Conservation (phyloP, 2,888 invertebrate species). For the Diadromus collaris region DNA sequence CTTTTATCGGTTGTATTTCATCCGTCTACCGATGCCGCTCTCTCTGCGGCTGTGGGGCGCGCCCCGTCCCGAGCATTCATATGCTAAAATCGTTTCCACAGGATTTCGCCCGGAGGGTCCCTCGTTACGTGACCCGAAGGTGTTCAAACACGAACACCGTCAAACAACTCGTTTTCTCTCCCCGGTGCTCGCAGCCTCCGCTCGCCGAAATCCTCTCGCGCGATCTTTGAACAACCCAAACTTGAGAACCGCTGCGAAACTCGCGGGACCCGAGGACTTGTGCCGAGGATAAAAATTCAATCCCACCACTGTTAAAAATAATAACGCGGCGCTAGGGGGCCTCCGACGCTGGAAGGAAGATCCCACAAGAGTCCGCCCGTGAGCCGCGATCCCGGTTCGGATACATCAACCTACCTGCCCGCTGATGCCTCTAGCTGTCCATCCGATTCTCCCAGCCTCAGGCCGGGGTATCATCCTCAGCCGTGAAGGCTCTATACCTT, state of each 20-base stretch:
- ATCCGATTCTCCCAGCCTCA: constrained; percentile 39
- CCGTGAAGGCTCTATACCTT: background rate
- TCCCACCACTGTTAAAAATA: constrained; percentile 75
- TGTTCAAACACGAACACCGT: constrained; percentile 63
- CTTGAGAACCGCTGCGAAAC: constrained; percentile 70
- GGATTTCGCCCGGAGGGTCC: constrained; percentile 65
- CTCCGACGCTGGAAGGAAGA: constrained; percentile 42
- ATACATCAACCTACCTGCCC: constrained; percentile 52
- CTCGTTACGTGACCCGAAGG: constrained; percentile 69
- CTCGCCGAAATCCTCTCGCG: constrained; percentile 10
- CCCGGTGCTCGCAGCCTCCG: background rate
- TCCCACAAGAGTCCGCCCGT: constrained; percentile 37
- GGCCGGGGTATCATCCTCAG: constrained; percentile 42
- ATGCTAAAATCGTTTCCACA: constrained; percentile 71
- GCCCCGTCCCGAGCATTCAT: constrained; percentile 69
- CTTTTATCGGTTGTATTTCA: constrained; percentile 74
- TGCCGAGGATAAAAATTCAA: constrained; percentile 76
- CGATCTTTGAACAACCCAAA: background rate
- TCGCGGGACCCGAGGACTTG: constrained; percentile 63
- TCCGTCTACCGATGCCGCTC: constrained; percentile 58
- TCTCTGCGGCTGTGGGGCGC: constrained; percentile 24
- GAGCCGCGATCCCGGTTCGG: constrained; percentile 29
- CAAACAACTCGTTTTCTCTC: constrained; percentile 25
- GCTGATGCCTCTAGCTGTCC: constrained; percentile 36
- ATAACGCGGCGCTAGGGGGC: constrained; percentile 71